Evolutionary conservation across 2,797 vertebrate genomes (phyloP).

Genomic region (Acanthurus tractus): DNA sequence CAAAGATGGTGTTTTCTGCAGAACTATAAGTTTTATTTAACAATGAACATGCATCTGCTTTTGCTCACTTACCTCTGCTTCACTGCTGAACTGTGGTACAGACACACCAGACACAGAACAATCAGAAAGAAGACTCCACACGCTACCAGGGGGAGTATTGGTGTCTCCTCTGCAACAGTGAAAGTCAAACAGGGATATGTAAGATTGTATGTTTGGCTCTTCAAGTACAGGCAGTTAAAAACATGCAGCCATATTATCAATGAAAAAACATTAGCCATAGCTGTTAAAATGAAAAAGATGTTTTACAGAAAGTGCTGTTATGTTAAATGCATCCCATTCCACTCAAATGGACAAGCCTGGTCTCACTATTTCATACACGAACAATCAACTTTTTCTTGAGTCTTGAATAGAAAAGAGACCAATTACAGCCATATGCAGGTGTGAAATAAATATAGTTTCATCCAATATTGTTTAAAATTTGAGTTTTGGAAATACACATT

Average conservation of each 20-base stretch:
- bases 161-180: slow-evolving; percentile 68
- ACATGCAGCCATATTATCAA: neutral
- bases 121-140: neutral
- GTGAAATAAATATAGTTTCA: no score
- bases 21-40: neutral
- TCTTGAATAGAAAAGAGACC: neutral
- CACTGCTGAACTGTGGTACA: slow-evolving; percentile 74
- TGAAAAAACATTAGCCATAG: neutral
- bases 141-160: neutral
- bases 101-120: slow-evolving; percentile 59
- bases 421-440: neutral
- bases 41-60: neutral
- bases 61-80: slow-evolving; percentile 82
- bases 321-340: no score
- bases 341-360: no score
- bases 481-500: no score
- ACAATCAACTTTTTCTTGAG: neutral
- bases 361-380: neutral
- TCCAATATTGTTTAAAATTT: no score
- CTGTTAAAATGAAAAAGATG: neutral
- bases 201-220: neutral
- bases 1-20: neutral
- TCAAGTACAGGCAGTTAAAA: neutral
- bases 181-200: slow-evolving; percentile 10
- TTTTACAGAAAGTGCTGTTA: no score